Base-by-base conservation (phyloP, 2,797 vertebrate genomes). In the Tiaroga cobitis region DNA sequence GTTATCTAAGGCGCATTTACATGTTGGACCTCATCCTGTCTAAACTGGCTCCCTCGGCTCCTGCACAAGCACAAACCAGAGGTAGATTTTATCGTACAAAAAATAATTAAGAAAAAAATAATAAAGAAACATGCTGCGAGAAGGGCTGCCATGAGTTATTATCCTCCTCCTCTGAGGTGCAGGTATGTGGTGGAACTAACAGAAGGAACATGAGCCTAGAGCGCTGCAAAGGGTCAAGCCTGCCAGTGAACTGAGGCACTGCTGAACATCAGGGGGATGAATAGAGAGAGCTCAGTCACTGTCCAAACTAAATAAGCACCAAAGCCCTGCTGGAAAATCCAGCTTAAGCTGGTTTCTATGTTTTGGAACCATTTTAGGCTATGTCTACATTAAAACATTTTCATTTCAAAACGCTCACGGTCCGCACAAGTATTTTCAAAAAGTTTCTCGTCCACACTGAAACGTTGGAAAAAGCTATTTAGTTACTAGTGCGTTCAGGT, bases 111-210 rank as follows among this genome's bases (percentile, higher is more conserved):
- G 61, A n/a, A 46, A 56, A 15, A 32, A 37, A 24, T 11, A 3
- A 26, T 6, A 26, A 59, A 37, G 21, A 37, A 39, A 34, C 54
- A 46, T 26, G 34, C 49, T 76, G 70, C 70, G 76, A 46, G 78
- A 83, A 77, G 24, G 67, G 79, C 76, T 67, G 49, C 77, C 74
- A 74, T 90, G 90, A 89, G 87, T 87, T 89, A 89, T 77, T 73
- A 43, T 89, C 90, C 75, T 82, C 86, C 92, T 87, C 19, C 74
- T 82, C 67, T 82, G 73, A 81, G 78, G 54, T 88, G 88, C 84
- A 87, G 85, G 87, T 88, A 82, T 86, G 79, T 84, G 86, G 43
- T 72, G 72, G 51, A 89, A 59, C 65, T 80, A 77, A 68, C 68
- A n/a, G 51, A 80, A 51, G 37, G 59, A 84, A 78, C 72, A 70